phyloP scores from a whole-genome alignment of 2,888 invertebrate species.

The Polyommatus iphigenia region DNA sequence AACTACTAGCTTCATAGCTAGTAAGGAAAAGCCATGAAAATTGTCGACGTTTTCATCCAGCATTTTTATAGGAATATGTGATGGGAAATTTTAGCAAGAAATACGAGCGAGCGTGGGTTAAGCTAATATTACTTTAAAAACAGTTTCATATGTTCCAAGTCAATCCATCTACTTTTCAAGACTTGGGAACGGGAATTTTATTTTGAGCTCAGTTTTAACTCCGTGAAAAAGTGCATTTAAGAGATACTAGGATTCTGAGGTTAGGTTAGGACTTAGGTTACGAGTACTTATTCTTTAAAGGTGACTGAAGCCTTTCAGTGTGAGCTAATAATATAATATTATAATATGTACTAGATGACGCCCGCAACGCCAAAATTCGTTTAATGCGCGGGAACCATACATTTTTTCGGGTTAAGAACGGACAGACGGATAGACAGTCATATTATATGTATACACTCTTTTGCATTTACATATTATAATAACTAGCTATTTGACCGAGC shows the following conservation, averaged over 20 bases:
- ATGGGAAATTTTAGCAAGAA: slow-evolving; percentile 2
- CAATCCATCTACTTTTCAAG: slow-evolving; percentile 2
- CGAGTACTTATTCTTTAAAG: too few relatives aligned
- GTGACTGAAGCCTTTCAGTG: too few relatives aligned
- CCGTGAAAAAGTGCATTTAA: not conserved
- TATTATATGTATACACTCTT: too few relatives aligned
- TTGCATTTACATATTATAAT: too few relatives aligned
- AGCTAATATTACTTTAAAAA: slow-evolving; percentile 8
- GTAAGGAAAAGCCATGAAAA: slow-evolving; percentile 1
- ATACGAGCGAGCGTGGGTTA: not conserved
- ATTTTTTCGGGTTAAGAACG: too few relatives aligned
- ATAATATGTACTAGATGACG: too few relatives aligned
- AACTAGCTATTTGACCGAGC: too few relatives aligned
- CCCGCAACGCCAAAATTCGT: too few relatives aligned
- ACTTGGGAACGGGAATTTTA: not conserved
- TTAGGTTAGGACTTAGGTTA: too few relatives aligned
- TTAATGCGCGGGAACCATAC: too few relatives aligned
- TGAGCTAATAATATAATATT: too few relatives aligned
- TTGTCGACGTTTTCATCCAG: not conserved
- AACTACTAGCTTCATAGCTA: not conserved
- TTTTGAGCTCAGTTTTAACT: not conserved
- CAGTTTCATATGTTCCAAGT: slow-evolving; percentile 5
- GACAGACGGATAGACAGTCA: too few relatives aligned
- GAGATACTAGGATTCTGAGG: not conserved
- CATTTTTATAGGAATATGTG: slow-evolving; percentile 6